A percentile compares a stretch with the other conserved stretches of the same genome.
These are phyloP conservation scores for Ophiothrix spiculata DNA, from an alignment of 35 echinoderm and acorn worm genomes.

Conservation along the genomic window DNA sequence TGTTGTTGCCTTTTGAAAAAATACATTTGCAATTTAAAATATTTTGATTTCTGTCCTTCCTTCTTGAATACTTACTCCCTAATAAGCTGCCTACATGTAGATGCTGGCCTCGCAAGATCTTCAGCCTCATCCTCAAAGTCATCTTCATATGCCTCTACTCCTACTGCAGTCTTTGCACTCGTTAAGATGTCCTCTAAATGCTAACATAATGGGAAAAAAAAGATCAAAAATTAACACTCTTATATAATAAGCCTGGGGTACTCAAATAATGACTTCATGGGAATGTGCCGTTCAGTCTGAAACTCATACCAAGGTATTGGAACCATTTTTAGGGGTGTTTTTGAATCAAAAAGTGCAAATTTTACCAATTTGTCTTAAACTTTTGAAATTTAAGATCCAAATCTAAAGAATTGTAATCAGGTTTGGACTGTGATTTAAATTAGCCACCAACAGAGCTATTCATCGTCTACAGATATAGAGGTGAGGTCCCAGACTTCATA, in stretches of 20 bases:
- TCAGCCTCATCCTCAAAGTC: slow-evolving; percentile 32
- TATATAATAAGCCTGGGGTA: neutral
- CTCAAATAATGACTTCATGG: neutral
- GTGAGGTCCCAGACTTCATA: too few relatives aligned
- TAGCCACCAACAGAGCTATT: too few relatives aligned
- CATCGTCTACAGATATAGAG: too few relatives aligned
- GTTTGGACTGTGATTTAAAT: too few relatives aligned
- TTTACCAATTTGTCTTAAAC: too few relatives aligned
- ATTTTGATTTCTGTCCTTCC: neutral
- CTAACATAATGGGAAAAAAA: neutral
- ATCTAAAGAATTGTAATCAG: too few relatives aligned
- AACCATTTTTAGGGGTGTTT: too few relatives aligned
- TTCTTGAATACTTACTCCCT: slow-evolving; percentile 20
- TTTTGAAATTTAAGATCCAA: too few relatives aligned
- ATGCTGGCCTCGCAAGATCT: slow-evolving; percentile 4
- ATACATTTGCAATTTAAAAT: neutral
- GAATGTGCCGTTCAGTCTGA: neutral
- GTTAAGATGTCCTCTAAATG: slow-evolving; percentile 31
- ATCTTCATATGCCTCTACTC: slow-evolving; percentile 31
- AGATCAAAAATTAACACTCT: neutral
- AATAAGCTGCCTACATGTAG: slow-evolving; percentile 25
- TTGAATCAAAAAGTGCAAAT: too few relatives aligned
- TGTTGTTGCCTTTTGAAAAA: neutral
- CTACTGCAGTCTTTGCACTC: slow-evolving; percentile 16
- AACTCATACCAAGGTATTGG: too few relatives aligned